Conservation (phyloP, 2,888 invertebrate species). For the Leuctra nigra region DNA sequence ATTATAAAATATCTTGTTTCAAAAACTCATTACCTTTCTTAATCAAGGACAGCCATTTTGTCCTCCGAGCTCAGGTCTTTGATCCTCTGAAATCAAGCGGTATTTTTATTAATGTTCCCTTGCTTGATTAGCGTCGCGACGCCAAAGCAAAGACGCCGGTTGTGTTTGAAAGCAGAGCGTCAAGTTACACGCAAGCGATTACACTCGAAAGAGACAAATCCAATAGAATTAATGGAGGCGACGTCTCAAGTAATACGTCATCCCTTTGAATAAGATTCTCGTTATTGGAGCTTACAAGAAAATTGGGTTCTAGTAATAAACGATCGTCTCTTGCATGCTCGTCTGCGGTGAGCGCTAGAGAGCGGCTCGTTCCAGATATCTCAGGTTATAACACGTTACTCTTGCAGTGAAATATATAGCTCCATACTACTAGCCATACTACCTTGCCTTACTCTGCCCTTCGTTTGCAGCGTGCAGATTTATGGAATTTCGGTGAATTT, state of each 20-base stretch:
- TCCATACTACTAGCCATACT: not conserved
- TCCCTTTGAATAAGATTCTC: conserved; percentile 20
- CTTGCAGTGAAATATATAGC: not conserved
- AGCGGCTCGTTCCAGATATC: not conserved
- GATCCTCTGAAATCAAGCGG: too few relatives aligned
- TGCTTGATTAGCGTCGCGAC: too few relatives aligned
- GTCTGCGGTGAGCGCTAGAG: conserved; percentile 12
- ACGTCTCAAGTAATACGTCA: conserved; percentile 5
- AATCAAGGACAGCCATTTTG: too few relatives aligned
- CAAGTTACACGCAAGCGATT: too few relatives aligned
- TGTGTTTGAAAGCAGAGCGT: too few relatives aligned
- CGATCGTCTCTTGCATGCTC: conserved; percentile 2
- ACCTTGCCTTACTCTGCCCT: not conserved
- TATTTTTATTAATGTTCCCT: too few relatives aligned
- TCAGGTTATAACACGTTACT: not conserved
- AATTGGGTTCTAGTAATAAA: conserved; percentile 26
- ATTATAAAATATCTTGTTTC: too few relatives aligned
- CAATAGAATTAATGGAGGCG: not conserved
- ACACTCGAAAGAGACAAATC: not conserved
- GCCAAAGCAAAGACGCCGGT: too few relatives aligned
- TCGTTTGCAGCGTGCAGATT: conserved; percentile 17
- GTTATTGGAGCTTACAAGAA: conserved; percentile 24
- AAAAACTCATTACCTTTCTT: too few relatives aligned
- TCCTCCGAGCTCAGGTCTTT: too few relatives aligned
- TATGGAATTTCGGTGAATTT: conserved; percentile 22